Conservation (phyloP, 2,113 vertebrate genomes). For the Lonchura striata region DNA sequence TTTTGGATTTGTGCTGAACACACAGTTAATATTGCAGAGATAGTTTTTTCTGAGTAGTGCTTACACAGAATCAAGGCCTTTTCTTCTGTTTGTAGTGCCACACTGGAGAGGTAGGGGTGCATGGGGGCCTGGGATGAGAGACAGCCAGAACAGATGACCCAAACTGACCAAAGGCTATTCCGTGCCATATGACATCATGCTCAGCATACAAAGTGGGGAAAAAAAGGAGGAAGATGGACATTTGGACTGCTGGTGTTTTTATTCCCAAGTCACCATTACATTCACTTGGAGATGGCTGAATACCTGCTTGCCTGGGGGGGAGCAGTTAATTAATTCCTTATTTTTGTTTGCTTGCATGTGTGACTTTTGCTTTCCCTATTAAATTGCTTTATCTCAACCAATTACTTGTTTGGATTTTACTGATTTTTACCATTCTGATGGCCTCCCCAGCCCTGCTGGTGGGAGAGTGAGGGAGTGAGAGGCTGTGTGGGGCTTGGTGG, state of each 20-base stretch:
- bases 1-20: background rate
- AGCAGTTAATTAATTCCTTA: background rate
- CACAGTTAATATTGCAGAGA: background rate
- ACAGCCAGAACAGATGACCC: background rate
- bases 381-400: background rate
- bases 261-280: fast-evolving
- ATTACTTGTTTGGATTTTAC: background rate
- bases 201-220: background rate
- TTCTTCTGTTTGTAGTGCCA: background rate
- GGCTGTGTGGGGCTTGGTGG: fast-evolving
- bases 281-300: background rate
- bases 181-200: no score
- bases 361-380: background rate
- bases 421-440: background rate
- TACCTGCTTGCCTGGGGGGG: background rate
- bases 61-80: background rate
- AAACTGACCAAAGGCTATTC: background rate
- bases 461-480: fast-evolving
- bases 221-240: background rate
- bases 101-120: fast-evolving
- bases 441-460: background rate
- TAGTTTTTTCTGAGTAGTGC: background rate
- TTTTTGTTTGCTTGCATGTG: background rate
- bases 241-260: background rate
- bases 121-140: background rate